Conservation (phyloP, 2,888 invertebrate genomes). For the Nasonovia ribisnigri region DNA sequence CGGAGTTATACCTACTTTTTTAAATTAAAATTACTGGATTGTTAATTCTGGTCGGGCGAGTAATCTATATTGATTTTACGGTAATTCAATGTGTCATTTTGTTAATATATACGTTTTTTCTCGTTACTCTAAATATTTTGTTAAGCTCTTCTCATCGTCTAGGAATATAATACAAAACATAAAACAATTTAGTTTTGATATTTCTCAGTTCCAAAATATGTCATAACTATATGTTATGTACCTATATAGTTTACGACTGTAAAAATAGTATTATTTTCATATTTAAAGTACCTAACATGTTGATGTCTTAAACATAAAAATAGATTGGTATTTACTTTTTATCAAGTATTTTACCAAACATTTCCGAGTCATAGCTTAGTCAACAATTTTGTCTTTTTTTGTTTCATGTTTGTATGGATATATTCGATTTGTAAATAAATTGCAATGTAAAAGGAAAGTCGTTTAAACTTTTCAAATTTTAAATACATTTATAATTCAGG, state of each 20-base stretch:
- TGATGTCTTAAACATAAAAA: background rate
- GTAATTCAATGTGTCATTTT: background rate
- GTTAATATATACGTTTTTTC: background rate
- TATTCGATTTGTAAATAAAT: background rate
- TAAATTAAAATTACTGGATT: background rate
- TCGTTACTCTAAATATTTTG: background rate
- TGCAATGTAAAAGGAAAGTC: background rate
- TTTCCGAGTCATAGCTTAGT: background rate
- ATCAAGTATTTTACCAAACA: background rate
- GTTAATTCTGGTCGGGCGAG: background rate
- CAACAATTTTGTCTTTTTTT: background rate
- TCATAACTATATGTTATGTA: background rate
- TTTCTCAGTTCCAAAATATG: background rate
- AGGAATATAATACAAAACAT: background rate
- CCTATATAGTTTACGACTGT: background rate
- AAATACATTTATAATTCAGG: conserved; percentile 11
- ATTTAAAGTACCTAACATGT: background rate
- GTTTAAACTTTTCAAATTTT: background rate
- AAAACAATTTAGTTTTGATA: background rate
- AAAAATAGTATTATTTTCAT: background rate
- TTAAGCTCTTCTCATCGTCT: background rate
- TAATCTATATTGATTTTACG: background rate
- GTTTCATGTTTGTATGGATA: background rate
- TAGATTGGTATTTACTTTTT: background rate
- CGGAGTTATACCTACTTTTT: background rate